Base-by-base conservation (phyloP, 1,140 invertebrate genomes). In the Stegodyphus mimosarum region DNA sequence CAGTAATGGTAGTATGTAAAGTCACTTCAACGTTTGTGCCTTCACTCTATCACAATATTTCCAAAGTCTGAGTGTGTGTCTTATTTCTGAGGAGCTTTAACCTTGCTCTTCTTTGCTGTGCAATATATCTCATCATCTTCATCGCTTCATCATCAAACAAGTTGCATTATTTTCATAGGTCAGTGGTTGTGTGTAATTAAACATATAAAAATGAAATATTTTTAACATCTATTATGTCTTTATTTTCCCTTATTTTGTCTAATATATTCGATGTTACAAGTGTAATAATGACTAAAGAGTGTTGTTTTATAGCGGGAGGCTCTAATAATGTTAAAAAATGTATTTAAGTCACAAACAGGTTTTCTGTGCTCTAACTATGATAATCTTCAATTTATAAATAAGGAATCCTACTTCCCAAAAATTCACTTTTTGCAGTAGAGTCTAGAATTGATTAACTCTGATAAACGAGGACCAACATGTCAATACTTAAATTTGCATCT, bases 381-480 rank as follows among this genome's bases (percentile, higher is more conserved):
- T 15, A 67, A 67, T 67, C 2, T 67, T 67, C 64, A 67, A 67
- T 67, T 67, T 5, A 67, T 67, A 67, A 67, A 18, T 67, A 67
- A 67, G 7, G 17, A 17, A 67, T 67, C 64, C 17, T n/a, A 67
- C 17, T 67, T 67, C 17, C 7, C 17, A 67, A n/a, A 18, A 67
- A 5, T 67, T 67, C 6, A 67, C 17, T 6, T n/a, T 4, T 67
- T 67, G 64, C 17, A 18, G 64, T 67, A 67, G 11, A 67, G 64
- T 67, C 64, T 67, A 6, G 64, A 67, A 17, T n/a, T 67, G 64
- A 67, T 18, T 67, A 67, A 67, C 7, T 18, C 1, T 2, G 17
- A 7, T n/a, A 67, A 67, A 18, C 17, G 6, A 67, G 17, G 55
- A 33, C 33, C 3, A 33, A 33, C 33, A 33, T 33, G 33, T 33